phyloP scores from a whole-genome alignment of 2,113 vertebrate species.

The Larimichthys polyactis region DNA sequence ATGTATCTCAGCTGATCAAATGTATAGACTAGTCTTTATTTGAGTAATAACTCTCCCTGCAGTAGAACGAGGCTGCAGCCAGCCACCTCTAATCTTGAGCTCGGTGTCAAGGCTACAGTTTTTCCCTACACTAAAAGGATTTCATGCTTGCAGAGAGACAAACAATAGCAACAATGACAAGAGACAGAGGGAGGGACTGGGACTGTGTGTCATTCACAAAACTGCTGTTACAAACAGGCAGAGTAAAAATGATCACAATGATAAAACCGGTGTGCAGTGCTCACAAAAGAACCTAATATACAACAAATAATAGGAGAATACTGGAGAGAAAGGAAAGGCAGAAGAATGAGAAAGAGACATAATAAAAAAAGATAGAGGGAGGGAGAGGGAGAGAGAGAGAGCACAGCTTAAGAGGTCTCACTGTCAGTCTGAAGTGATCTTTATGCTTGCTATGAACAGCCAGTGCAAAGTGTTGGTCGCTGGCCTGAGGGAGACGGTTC shows the following conservation, averaged over 20 bases:
- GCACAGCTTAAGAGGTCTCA: slow-evolving; percentile 72
- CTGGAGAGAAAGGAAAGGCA: slow-evolving; percentile 1
- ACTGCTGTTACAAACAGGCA: slow-evolving; percentile 23
- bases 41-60: slow-evolving; percentile 31
- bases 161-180: slow-evolving; percentile 54
- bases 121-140: slow-evolving; percentile 52
- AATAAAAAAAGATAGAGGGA: slow-evolving; percentile 1
- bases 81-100: slow-evolving; percentile 40
- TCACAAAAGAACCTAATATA: slow-evolving; percentile 25
- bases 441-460: slow-evolving; percentile 95
- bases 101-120: slow-evolving; percentile 51
- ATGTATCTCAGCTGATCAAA: slow-evolving; percentile 31
- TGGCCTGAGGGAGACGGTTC: slow-evolving; percentile 97
- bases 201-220: slow-evolving; percentile 37
- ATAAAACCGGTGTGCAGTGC: slow-evolving; percentile 19
- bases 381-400: neutral
- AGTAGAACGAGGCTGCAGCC: slow-evolving; percentile 24
- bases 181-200: slow-evolving; percentile 31
- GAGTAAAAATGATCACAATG: slow-evolving; percentile 34
- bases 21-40: slow-evolving; percentile 20
- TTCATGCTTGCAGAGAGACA: slow-evolving; percentile 59
- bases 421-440: slow-evolving; percentile 96
- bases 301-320: slow-evolving; percentile 19
- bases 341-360: neutral
- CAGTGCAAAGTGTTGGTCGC: slow-evolving; percentile 95